Percentiles rank a stretch among this genome's conserved stretches.
Evolutionary conservation across 2,113 vertebrate genomes (phyloP).

Genomic region (Isurus oxyrinchus): DNA sequence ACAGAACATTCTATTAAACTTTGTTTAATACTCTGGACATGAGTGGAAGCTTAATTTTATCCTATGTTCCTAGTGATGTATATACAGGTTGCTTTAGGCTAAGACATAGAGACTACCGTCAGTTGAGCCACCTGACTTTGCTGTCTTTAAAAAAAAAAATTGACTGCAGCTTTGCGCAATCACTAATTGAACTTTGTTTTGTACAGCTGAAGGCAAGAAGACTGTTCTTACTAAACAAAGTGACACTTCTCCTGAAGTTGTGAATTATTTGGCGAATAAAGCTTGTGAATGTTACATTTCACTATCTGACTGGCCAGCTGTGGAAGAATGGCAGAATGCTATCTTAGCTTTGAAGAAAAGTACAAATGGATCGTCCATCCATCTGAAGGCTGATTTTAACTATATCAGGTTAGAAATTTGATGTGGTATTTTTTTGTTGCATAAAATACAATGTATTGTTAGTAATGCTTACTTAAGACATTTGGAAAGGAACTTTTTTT

Average conservation of each 20-base stretch:
- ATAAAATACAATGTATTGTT: neutral
- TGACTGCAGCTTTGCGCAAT: no score
- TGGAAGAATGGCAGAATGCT: conserved; percentile 88
- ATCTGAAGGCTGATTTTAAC: conserved; percentile 87
- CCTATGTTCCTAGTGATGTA: neutral
- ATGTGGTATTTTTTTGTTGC: neutral
- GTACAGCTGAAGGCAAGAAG: conserved; percentile 80
- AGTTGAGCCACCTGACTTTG: neutral
- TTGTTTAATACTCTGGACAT: neutral
- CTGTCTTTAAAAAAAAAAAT: neutral
- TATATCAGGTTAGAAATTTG: conserved; percentile 73
- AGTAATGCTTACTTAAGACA: neutral
- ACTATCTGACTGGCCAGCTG: conserved; percentile 83
- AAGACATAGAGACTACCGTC: neutral
- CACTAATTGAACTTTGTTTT: conserved; percentile 29
- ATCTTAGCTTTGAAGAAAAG: conserved; percentile 78
- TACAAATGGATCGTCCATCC: conserved; percentile 67
- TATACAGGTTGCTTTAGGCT: neutral
- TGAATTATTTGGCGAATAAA: conserved; percentile 91
- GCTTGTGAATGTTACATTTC: conserved; percentile 88
- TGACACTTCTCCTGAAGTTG: conserved; percentile 84
- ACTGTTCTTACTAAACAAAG: conserved; percentile 80
- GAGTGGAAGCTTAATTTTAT: neutral
- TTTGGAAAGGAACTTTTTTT: neutral
- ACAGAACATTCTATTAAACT: neutral